A percentile compares a stretch with the other conserved stretches of the same genome.
Conservation (phyloP, 2,888 invertebrate genomes). For the Lasioglossum villosulum region DNA sequence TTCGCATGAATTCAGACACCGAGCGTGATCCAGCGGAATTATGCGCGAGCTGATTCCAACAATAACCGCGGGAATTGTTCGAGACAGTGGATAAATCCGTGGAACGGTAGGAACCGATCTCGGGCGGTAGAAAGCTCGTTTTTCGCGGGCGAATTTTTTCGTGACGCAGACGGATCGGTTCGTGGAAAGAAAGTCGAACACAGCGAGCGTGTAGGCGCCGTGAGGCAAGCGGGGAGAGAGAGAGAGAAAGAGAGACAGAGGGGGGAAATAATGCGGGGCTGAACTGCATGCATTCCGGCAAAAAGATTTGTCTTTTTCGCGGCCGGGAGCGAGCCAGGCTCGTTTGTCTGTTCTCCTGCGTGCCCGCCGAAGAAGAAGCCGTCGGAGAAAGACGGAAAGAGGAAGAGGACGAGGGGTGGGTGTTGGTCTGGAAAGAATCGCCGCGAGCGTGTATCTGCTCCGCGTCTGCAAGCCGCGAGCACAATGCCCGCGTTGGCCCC, state of each 20-base stretch:
- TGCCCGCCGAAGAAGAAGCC: constrained; percentile 11
- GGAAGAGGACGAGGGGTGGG: not conserved
- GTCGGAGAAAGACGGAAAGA: constrained; percentile 19
- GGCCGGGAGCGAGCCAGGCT: constrained; percentile 25
- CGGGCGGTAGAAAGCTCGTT: constrained; percentile 5
- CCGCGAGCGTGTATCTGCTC: constrained; percentile 44
- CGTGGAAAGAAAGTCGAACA: constrained; percentile 27
- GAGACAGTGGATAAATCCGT: not conserved
- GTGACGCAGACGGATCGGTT: constrained; percentile 23
- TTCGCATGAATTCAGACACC: too few relatives aligned
- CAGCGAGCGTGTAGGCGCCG: constrained; percentile 25
- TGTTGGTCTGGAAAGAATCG: constrained; percentile 44
- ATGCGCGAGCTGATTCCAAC: not conserved
- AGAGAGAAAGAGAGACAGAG: not conserved
- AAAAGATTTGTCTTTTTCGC: constrained; percentile 52
- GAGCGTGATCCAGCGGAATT: not conserved
- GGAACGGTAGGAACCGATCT: not conserved
- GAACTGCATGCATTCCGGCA: constrained; percentile 37
- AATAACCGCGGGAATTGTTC: not conserved
- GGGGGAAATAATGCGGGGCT: constrained; percentile 32
- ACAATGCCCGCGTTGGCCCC: constrained; percentile 33
- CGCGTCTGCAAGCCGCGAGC: constrained; percentile 25
- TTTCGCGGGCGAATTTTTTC: constrained; percentile 19
- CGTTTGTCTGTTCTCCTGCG: constrained; percentile 24
- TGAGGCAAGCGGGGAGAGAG: not conserved